phyloP scores from a whole-genome alignment of 2,113 vertebrate genomes.

The Morone chrysops region DNA sequence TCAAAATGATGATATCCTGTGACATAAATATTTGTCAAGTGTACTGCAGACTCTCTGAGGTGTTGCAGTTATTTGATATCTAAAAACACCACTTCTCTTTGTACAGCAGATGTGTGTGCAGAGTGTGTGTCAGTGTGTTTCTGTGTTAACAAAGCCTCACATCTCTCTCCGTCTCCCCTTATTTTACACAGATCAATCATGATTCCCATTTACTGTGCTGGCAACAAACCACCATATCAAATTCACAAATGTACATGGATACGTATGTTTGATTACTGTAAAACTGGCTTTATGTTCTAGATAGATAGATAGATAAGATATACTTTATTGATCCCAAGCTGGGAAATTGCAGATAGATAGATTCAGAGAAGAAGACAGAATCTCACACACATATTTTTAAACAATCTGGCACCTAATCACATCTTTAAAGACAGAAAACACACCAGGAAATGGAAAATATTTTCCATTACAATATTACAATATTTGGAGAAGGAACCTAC shows the following conservation, averaged over 20 bases:
- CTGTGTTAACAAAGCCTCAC: not conserved
- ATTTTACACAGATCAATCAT: slow-evolving; percentile 5
- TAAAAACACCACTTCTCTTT: not conserved
- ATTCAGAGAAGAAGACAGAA: not conserved
- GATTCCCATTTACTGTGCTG: not conserved
- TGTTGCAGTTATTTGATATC: slow-evolving; percentile 13
- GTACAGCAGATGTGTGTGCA: not conserved
- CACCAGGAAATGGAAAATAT: not conserved
- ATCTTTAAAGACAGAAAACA: slow-evolving; percentile 1
- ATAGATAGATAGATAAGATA: no score
- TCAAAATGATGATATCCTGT: slow-evolving; percentile 11
- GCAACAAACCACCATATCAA: not conserved
- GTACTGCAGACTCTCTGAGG: not conserved
- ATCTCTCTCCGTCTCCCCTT: not conserved
- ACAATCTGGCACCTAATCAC: slow-evolving; percentile 13
- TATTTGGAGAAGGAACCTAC: not conserved
- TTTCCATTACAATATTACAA: slow-evolving; percentile 7
- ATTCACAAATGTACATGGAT: not conserved
- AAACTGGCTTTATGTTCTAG: not conserved
- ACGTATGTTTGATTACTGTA: not conserved
- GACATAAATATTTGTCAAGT: slow-evolving; percentile 16
- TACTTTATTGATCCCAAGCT: no score
- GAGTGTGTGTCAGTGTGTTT: slow-evolving; percentile 4
- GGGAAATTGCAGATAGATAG: no score
- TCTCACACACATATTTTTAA: slow-evolving; percentile 11